A percentile compares a stretch with the other conserved stretches of the same genome.
Evolutionary conservation across 2,113 vertebrate species (phyloP).

Genomic region (Silurus asotus): DNA sequence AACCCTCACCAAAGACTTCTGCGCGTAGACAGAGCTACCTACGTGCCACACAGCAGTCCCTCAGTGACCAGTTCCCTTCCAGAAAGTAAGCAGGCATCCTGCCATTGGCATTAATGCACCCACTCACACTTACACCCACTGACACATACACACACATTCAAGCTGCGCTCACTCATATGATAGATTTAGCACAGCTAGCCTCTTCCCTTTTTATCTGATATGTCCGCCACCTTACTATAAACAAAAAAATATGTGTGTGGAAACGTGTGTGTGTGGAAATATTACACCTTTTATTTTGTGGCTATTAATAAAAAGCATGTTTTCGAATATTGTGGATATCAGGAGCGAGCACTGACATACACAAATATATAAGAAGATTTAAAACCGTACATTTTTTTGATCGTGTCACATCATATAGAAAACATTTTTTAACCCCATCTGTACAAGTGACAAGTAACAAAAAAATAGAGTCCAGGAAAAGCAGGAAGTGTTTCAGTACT

Average conservation of each 20-base stretch:
- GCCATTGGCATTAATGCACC: constrained; percentile 22
- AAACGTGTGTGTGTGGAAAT: background rate
- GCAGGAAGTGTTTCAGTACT: background rate
- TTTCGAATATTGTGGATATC: background rate
- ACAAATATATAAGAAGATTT: background rate
- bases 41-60: constrained; percentile 96
- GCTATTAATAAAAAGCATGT: constrained; percentile 1
- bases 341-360: background rate
- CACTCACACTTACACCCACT: constrained; percentile 21
- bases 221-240: constrained; percentile 16
- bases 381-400: background rate
- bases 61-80: constrained; percentile 94
- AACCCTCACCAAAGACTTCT: constrained; percentile 92
- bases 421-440: background rate
- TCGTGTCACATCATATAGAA: background rate
- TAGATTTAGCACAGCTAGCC: constrained; percentile 56
- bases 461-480: background rate
- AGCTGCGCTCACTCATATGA: constrained; percentile 55
- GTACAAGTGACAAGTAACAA: background rate
- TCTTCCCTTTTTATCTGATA: constrained; percentile 56
- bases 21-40: constrained; percentile 98
- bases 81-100: constrained; percentile 80
- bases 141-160: constrained; percentile 28
- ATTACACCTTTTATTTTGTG: constrained; percentile 2
- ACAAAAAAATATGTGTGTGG: background rate